These are phyloP conservation scores for Piscicola geometra DNA, from an alignment of 2,888 invertebrate species.

Conservation along the genomic window DNA sequence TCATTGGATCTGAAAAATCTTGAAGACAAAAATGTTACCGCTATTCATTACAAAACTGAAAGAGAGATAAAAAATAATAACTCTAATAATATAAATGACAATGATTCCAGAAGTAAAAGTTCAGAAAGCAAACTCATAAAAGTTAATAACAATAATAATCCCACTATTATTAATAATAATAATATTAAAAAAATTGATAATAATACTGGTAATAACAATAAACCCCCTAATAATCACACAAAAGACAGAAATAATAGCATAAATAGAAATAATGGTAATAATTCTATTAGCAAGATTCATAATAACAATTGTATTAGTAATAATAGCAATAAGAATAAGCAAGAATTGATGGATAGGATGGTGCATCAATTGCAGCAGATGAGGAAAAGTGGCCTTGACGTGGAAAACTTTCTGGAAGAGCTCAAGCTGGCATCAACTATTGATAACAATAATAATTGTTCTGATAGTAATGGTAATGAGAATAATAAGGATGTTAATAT, in stretches of 20 bases:
- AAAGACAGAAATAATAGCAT: neutral
- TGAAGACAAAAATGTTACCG: too few species aligned
- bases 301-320: neutral
- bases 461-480: neutral
- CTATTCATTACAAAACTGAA: too few species aligned
- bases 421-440: neutral
- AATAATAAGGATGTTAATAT: neutral
- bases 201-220: neutral
- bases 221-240: neutral
- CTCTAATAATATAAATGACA: too few species aligned
- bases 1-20: neutral
- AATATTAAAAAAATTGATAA: too few species aligned
- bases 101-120: too few species aligned
- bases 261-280: neutral
- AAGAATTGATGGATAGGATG: neutral
- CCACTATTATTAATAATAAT: too few species aligned
- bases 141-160: too few species aligned
- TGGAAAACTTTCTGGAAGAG: constrained; percentile 2
- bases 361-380: neutral
- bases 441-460: neutral
- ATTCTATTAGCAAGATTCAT: neutral
- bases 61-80: too few species aligned
- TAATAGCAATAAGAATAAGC: neutral
- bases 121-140: too few species aligned
- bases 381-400: neutral